Conservation (phyloP, 2,797 vertebrate species). For the Karalla daura region DNA sequence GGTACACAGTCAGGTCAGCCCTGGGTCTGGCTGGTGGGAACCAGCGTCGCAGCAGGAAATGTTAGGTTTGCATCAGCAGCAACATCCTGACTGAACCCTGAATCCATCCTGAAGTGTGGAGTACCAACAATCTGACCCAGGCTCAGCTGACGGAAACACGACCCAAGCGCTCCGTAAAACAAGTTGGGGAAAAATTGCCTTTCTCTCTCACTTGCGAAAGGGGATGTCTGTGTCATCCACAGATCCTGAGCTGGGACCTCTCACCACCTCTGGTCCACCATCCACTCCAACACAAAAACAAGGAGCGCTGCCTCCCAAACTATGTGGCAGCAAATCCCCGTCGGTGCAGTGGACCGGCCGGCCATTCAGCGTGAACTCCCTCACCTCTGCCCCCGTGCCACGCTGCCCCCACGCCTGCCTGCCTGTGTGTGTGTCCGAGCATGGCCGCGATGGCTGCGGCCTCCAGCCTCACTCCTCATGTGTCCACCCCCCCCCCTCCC, state of each 20-base stretch:
- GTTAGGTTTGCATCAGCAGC: constrained; percentile 5
- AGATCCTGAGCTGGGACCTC: too few relatives aligned
- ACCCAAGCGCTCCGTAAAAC: too few relatives aligned
- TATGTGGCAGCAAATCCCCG: constrained; percentile 70
- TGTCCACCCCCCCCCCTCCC: too few relatives aligned
- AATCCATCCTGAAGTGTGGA: too few relatives aligned
- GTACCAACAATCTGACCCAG: too few relatives aligned
- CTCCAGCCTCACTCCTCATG: constrained; percentile 18
- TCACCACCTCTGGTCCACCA: constrained; percentile 28
- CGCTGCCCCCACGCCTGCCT: constrained; percentile 25
- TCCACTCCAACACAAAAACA: constrained; percentile 49
- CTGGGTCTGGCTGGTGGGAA: neutral
- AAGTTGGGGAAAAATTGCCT: too few relatives aligned
- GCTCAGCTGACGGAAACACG: too few relatives aligned
- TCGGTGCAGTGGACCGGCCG: constrained; percentile 39
- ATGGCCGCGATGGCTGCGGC: constrained; percentile 19
- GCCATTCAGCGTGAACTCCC: constrained; percentile 69
- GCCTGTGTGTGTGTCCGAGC: constrained; percentile 22
- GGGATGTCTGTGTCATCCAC: too few relatives aligned
- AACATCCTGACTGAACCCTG: too few relatives aligned
- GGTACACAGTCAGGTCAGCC: neutral
- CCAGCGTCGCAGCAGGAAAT: neutral
- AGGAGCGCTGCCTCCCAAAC: constrained; percentile 45
- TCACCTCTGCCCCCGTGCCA: constrained; percentile 60
- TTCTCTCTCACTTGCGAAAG: too few relatives aligned